Evolutionary conservation across 2,113 vertebrate genomes (phyloP).

Genomic region (Recurvirostra avosetta): DNA sequence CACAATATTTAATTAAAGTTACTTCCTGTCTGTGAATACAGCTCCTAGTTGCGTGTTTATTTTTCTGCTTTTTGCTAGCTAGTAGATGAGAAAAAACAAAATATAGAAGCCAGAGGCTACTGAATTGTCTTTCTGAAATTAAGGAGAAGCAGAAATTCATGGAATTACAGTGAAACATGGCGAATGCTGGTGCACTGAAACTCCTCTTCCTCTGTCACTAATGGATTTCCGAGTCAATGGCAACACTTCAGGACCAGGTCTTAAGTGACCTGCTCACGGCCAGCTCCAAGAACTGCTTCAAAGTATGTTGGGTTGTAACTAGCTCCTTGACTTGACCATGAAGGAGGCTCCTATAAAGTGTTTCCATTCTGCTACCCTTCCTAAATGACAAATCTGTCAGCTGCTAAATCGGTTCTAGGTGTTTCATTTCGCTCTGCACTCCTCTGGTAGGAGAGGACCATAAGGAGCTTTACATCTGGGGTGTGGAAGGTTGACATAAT

Average conservation of each 20-base stretch:
- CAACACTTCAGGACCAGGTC: background rate
- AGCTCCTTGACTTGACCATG: background rate
- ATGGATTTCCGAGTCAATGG: background rate
- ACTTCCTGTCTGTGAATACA: slow-evolving; percentile 95
- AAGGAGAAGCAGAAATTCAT: background rate
- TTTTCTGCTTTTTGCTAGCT: slow-evolving; percentile 54
- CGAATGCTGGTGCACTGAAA: background rate
- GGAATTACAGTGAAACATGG: background rate
- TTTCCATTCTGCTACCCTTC: background rate
- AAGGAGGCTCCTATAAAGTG: background rate
- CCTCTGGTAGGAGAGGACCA: background rate
- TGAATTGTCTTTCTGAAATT: background rate
- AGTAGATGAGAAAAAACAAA: background rate
- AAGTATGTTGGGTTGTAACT: background rate
- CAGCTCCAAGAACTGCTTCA: background rate
- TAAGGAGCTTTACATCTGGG: background rate
- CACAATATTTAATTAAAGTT: slow-evolving; percentile 99
- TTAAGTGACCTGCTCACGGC: background rate
- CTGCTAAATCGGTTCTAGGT: background rate
- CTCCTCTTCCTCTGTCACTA: background rate
- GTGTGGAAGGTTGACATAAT: background rate
- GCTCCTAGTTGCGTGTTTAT: slow-evolving; percentile 74
- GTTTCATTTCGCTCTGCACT: background rate
- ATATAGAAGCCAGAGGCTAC: background rate
- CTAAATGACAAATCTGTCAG: background rate